Percentiles rank a stretch among this genome's conserved stretches.
Evolutionary conservation across 2,888 invertebrate genomes (phyloP).

Genomic region (Leptopilina drosophilae): DNA sequence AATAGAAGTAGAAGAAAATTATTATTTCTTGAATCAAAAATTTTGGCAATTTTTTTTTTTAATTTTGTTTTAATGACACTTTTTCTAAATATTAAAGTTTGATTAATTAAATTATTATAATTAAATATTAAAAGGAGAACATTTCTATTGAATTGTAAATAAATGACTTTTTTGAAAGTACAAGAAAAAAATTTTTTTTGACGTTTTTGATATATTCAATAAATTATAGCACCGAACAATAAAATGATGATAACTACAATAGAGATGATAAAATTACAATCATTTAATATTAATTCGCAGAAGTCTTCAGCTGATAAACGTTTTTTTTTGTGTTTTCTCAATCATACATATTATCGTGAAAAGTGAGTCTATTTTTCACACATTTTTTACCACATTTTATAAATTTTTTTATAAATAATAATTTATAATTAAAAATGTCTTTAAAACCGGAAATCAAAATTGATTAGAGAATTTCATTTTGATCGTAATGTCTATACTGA

Average conservation of each 20-base stretch:
- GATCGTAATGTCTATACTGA: constrained; percentile 21
- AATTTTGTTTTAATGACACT: no score
- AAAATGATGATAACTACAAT: not conserved
- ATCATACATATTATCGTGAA: not conserved
- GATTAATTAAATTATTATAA: no score
- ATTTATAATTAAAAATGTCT: not conserved
- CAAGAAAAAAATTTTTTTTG: no score
- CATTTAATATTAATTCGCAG: not conserved
- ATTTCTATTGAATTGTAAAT: no score
- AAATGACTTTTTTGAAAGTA: not conserved
- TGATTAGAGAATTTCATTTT: constrained; percentile 32
- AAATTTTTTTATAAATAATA: not conserved
- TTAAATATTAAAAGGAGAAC: no score
- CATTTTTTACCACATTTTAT: no score
- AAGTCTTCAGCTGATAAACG: not conserved
- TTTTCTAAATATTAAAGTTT: no score
- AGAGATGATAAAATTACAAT: not conserved
- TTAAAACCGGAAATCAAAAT: constrained; percentile 14
- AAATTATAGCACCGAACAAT: not conserved
- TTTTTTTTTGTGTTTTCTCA: not conserved
- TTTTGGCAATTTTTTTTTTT: not conserved
- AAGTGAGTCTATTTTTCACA: not conserved
- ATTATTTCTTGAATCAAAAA: not conserved
- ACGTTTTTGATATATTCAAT: no score
- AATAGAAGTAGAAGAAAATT: constrained; percentile 45